These are phyloP conservation scores for Hermetia illucens DNA, from an alignment of 1,140 invertebrate species.

Conservation along the genomic window DNA sequence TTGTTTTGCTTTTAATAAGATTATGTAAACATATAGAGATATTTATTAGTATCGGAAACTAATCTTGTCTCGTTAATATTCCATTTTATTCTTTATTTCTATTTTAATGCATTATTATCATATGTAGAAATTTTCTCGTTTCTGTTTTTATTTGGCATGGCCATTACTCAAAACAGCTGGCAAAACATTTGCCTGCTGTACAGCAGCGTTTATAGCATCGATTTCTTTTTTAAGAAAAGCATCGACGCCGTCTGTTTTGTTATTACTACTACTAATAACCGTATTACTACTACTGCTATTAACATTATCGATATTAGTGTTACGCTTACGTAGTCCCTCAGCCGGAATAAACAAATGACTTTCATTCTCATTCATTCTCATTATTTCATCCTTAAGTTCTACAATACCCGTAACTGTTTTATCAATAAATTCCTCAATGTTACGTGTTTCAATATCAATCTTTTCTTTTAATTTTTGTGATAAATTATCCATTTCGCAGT, in stretches of 20 bases:
- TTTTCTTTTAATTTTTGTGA: conserved; percentile 28
- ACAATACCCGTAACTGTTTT: conserved; percentile 30
- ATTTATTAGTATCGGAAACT: no score
- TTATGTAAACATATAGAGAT: no score
- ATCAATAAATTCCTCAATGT: conserved; percentile 32
- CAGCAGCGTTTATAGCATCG: conserved; percentile 28
- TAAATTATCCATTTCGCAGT: conserved; percentile 29
- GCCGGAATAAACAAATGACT: conserved; percentile 4
- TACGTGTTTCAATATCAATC: conserved; percentile 27
- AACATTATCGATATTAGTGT: conserved; percentile 10
- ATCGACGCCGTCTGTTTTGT: conserved; percentile 6
- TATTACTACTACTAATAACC: conserved; percentile 9
- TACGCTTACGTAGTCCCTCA: conserved; percentile 18
- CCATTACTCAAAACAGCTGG: conserved; percentile 29
- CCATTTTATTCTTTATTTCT: no score
- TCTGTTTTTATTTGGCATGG: conserved; percentile 28
- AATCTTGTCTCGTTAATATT: no score
- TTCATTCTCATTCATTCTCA: conserved; percentile 24
- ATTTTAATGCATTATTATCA: no score
- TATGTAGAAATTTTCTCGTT: no score
- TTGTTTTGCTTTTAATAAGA: no score
- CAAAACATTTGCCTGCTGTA: conserved; percentile 25
- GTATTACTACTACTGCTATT: conserved; percentile 5
- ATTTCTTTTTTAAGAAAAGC: conserved; percentile 29
- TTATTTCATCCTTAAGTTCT: conserved; percentile 29